Percentiles rank a stretch among this genome's conserved stretches.
These are phyloP conservation scores for Parambassis ranga DNA, from an alignment of 2,797 vertebrate genomes.

Conservation along the genomic window DNA sequence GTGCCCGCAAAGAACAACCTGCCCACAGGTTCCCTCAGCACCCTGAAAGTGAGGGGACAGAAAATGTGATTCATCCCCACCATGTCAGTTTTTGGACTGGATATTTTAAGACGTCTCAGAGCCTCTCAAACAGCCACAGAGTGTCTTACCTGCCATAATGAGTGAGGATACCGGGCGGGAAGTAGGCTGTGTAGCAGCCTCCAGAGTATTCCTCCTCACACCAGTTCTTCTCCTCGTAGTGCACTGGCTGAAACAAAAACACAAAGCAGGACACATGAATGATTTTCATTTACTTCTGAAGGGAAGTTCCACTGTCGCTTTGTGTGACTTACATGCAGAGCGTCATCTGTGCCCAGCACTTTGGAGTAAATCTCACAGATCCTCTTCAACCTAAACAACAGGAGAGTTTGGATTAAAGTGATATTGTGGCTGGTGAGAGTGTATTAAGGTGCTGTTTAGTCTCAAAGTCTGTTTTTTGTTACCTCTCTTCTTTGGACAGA, in stretches of 20 bases:
- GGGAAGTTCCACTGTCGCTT: rapidly evolving
- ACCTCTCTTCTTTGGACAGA: constrained; percentile 94
- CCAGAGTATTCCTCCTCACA: constrained; percentile 97
- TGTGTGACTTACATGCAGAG: constrained; percentile 86
- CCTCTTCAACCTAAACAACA: constrained; percentile 80
- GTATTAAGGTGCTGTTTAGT: neutral
- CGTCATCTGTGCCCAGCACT: constrained; percentile 89
- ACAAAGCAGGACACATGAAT: neutral
- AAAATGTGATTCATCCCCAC: no score
- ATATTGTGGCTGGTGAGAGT: neutral
- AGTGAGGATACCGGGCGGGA: constrained; percentile 94
- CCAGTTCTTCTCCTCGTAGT: constrained; percentile 99
- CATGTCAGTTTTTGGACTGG: no score
- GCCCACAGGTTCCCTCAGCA: constrained; percentile 88
- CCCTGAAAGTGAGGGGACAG: constrained; percentile 80
- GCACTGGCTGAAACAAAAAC: constrained; percentile 87
- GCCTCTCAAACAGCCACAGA: no score
- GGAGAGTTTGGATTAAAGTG: neutral
- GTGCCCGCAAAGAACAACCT: constrained; percentile 94
- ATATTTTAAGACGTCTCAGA: no score
- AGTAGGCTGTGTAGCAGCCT: constrained; percentile 96
- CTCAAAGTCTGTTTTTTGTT: neutral
- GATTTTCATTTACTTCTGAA: neutral
- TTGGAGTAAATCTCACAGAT: constrained; percentile 95
- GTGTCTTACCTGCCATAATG: constrained; percentile 89